Evolutionary conservation across 2,113 vertebrate genomes (phyloP), one percentile per base, ranked within the genome.

Genomic region (Thymallus thymallus): DNA sequence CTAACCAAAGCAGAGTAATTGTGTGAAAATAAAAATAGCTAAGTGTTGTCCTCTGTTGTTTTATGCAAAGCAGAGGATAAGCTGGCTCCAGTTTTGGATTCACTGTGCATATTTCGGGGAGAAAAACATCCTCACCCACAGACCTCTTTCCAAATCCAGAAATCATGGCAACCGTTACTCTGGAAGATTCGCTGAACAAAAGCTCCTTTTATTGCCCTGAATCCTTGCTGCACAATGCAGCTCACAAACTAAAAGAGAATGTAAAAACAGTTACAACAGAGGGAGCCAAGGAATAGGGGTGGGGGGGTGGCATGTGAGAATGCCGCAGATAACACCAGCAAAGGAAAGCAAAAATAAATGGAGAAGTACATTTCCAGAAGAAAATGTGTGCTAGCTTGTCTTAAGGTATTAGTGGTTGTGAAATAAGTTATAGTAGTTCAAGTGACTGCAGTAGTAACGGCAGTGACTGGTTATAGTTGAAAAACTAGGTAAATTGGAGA

Each of bases 81-180:
- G 61, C 61, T 22, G 46, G 51, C 35, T 58, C 74, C 16, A 48
- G 16, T 51, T 18, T 14, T 51, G 48, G 16, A 51, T 16, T 51
- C 48, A 51, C 48, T 16, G 48, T 45, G 32, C 74, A 68, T 51
- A 51, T 51, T 51, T 5, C n/a, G 16, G 48, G 48, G 48, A 51
- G 48, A 51, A 16, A 16, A 51, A 51, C 48, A 51, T 71, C 48
- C n/a, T 73, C 51, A 68, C 78, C 70, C 74, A 80, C 74, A 76
- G 74, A 76, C 74, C 66, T 73, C 63, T 68, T 73, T 73, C 74
- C 71, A 74, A 73, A 73, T 58, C 67, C 20, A 68, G 69, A 67
- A 20, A 61, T 63, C 72, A 63, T 55, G 65, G 69, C 78, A 63
- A 62, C 69, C 74, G 62, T 73, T 76, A 41, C 51, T 70, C 71